Evolutionary conservation across 2,113 vertebrate species (phyloP), one percentile per base, ranked within the genome.

Genomic region (Percina caprodes): DNA sequence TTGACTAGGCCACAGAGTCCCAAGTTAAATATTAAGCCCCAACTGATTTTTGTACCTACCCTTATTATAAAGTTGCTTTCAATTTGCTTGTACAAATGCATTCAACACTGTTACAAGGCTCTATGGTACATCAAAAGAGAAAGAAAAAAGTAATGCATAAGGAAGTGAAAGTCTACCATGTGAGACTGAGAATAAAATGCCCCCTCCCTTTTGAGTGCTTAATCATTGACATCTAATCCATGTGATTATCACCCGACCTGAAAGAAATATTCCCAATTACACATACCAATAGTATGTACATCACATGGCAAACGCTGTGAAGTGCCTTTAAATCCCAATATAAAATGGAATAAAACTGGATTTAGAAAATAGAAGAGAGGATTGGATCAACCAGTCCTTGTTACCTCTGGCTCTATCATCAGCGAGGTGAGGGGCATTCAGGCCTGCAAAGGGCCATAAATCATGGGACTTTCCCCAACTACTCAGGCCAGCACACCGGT

Each of bases 361-460:
- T 87, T 91, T 80, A 82, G 48, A 82, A 70, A 90, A 92, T 66
- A 88, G 83, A 85, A 75, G 80, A 48, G 86, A 83, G 84, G 6
- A 79, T 79, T 69, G 76, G 77, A 86, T 78, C 51, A 83, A 83
- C 74, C 71, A 76, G 58, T 89, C 86, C 88, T 86, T n/a, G 70
- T 88, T 92, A 89, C 89, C 86, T 86, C 84, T 83, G 79, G 89
- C 86, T 89, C 84, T 71, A 86, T 88, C 88, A 81, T 87, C 88
- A 74, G 71, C 12, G 79, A 88, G 86, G 88, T 80, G 85, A 85
- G 89, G 90, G 79, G 90, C 94, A 93, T 81, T 92, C 91, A 93
- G 93, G 92, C 93, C 93, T 94, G 86, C 82, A 90, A 74, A 79
- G 75, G 88, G 87, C 90, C 92, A 92, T 95, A 94, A 94, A 94